Conservation (phyloP, 1,140 invertebrate species). For the Rhagoletis zephyria region DNA sequence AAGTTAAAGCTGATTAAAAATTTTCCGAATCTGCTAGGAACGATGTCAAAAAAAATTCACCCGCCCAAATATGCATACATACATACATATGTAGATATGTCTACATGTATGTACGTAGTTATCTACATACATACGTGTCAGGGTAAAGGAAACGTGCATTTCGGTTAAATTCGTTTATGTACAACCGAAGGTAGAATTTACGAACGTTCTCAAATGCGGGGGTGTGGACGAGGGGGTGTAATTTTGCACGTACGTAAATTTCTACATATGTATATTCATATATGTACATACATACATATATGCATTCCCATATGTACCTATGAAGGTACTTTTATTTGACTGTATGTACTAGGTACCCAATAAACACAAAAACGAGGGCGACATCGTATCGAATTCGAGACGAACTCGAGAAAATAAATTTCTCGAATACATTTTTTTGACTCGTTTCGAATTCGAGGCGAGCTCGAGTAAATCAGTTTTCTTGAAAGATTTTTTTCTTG, state of each 20-base stretch:
- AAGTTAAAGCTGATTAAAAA: too few relatives aligned
- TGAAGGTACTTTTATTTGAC: not conserved
- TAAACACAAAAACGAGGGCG: too few relatives aligned
- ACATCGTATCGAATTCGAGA: too few relatives aligned
- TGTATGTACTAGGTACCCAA: too few relatives aligned
- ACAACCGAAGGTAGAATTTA: conserved; percentile 26
- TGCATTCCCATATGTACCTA: not conserved
- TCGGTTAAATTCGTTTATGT: conserved; percentile 45
- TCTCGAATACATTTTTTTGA: too few relatives aligned
- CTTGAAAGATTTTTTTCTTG: too few relatives aligned
- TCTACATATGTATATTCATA: not conserved
- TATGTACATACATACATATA: not conserved
- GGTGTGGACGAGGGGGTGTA: not conserved
- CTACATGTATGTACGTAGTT: not conserved
- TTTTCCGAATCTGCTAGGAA: too few relatives aligned
- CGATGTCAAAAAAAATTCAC: too few relatives aligned
- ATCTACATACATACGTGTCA: not conserved
- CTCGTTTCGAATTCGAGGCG: too few relatives aligned
- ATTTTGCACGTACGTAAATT: not conserved
- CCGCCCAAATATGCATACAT: too few relatives aligned
- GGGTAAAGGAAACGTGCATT: conserved; percentile 30
- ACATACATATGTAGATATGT: not conserved
- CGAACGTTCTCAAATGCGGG: conserved; percentile 26
- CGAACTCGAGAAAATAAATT: too few relatives aligned
- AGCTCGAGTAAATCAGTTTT: too few relatives aligned